Percentiles rank a stretch among this genome's conserved stretches.
phyloP scores from a whole-genome alignment of 2,113 vertebrate genomes.

The Gnathonemus echidnorhynchus region DNA sequence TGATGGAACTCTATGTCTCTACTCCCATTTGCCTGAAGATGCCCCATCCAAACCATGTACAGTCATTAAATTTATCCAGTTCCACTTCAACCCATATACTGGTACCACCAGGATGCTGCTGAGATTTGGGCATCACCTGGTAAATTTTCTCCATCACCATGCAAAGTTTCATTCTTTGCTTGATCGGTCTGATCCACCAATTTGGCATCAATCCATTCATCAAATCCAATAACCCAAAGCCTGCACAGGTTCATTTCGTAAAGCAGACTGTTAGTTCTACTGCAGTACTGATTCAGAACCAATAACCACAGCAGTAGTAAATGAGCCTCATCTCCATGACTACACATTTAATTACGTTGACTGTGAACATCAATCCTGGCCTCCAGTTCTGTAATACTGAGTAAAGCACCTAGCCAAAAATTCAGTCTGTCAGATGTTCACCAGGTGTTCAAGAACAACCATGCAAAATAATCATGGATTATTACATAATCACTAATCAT shows the following conservation, averaged over 20 bases:
- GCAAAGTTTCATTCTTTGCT: not conserved
- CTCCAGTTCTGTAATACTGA: not conserved
- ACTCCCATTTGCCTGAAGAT: not conserved
- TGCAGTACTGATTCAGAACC: conserved; percentile 45
- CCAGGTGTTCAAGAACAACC: not conserved
- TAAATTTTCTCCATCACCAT: not conserved
- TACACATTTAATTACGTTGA: conserved; percentile 51
- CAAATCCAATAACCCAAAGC: not conserved
- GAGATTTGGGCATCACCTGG: not conserved
- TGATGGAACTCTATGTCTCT: not conserved
- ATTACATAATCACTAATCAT: conserved; percentile 16
- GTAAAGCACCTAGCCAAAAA: conserved; percentile 13
- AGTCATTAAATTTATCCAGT: not conserved
- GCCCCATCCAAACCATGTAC: not conserved
- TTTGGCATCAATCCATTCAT: not conserved
- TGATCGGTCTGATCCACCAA: not conserved
- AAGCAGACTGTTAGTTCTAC: conserved; percentile 24
- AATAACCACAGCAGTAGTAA: conserved; percentile 41
- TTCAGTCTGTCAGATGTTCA: conserved; percentile 17
- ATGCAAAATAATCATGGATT: conserved; percentile 23
- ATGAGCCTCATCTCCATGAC: conserved; percentile 51
- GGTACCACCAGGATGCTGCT: not conserved
- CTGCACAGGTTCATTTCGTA: not conserved
- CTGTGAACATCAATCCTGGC: conserved; percentile 33
- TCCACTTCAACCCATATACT: not conserved